Base-by-base conservation (phyloP, 2,797 vertebrate species). In the Gorsachius magnificus region DNA sequence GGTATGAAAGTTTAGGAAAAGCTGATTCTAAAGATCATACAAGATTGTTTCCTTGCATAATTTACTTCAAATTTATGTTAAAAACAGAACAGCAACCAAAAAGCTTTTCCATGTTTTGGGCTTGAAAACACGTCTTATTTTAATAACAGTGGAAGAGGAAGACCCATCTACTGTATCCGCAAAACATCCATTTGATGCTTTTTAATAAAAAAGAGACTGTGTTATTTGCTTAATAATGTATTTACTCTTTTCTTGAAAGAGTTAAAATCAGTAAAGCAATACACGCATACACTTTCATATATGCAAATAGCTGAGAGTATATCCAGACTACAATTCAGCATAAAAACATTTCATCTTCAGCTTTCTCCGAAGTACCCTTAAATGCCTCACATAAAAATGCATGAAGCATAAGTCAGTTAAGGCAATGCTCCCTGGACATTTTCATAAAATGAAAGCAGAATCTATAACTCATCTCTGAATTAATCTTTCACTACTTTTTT, bases 151-250 rank as follows among this genome's bases (percentile, higher is more conserved):
- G 18, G 24, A 77, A 84, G 12, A 46, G 15, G 72, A 92, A 81
- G 8, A 60, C 19, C 5, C 2, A 21, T 70, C 13, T 69, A 18
- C n/a, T 4, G 0, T 18, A 41, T 25, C 16, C 85, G 3, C 6
- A 53, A 41, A 79, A 7, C 7, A 25, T 43, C 18, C 3, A 46
- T 1, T 7, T 26, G 4, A 43, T 14, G 4, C 4, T 60, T 66
- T 80, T 63, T 53, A 31, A 53, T 41, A 31, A 46, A 83, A 88
- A 45, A 13, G 7, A 54, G 16, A 22, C 31, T 43, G 7, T 16
- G 10, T 46, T 65, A 58, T 28, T 36, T 33, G 1, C 22, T 72
- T 69, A 61, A 65, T 46, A 31, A n/a, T 51, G 9, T 45, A 56
- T 56, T 74, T 81, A 35, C 11, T 35, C 8, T 91, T 85, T 90